Base-by-base conservation (phyloP, 2,797 vertebrate species). In the Gallirallus australis region DNA sequence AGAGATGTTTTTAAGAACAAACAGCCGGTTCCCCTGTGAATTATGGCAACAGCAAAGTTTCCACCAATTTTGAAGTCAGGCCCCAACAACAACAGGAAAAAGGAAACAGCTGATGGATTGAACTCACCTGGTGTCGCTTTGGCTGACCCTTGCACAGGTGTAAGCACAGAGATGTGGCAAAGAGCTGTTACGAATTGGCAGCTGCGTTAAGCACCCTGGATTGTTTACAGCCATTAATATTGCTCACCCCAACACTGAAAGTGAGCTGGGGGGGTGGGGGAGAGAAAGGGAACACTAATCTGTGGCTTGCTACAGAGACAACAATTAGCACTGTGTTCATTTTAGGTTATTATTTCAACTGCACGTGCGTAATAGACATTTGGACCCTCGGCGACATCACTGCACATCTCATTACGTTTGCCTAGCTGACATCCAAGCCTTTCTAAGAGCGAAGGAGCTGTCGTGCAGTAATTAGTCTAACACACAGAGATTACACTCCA, bases 81-180 rank as follows among this genome's bases (percentile, higher is more conserved):
- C 18, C 60, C 28, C 31, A 63, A 16, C 11, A 52, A n/a, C 37
- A 82, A 33, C 24, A 47, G 27, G 37, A 80, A 53, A 88, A 89
- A 65, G 37, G 11, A 57, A 72, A 79, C 0, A 50, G 50, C 33
- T 71, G 25, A 23, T 56, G 48, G 35, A 19, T 56, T 89, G 37
- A 66, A 94, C 71, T 95, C 75, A 94, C 83, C 91, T 91, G 84
- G 35, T 79, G 63, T 42, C 52, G 11, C 47, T 45, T 27, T 54
- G 42, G n/a, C 11, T 59, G 73, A 68, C 81, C 50, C 66, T 72
- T 47, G 66, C 30, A 70, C 50, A 81, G n/a, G 35, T 77, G 14
- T 61, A 77, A 66, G 19, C 5, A 37, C 77, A 20, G 24, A 33
- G 2, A 80, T 3, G 5, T 23, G 45, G 48, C 61, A 69, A 77